Evolutionary conservation across 2,888 invertebrate genomes (phyloP), one percentile per base, ranked within the genome.

Genomic region (Cheilosia urbana): DNA sequence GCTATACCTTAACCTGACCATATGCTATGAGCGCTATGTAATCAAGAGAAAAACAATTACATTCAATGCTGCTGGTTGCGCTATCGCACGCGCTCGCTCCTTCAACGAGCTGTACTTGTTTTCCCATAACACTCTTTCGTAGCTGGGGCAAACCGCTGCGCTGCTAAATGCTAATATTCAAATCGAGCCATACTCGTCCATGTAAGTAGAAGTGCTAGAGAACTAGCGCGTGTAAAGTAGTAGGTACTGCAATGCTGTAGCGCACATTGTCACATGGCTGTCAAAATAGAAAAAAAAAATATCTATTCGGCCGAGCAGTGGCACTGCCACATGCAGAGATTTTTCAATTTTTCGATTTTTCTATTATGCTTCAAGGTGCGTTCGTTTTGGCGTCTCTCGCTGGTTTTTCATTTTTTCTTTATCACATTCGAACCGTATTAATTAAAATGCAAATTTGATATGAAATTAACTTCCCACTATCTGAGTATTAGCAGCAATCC

Each of bases 401-500:
- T 19, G 19, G 15, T n/a, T 30, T 42, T 42, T 4, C 13, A 6
- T 51, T 24, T 45, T 55, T n/a, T 51, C 47, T 58, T 47, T 11
- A 34, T 51, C 72, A 55, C 60, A 65, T 55, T 78, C 72, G 73
- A 19, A 47, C 17, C 24, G 24, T 37, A 73, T 83, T 83, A 84
- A 84, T 84, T 84, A 75, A 84, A 84, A 84, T 84, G 73, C 83
- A 79, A 84, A 79, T 79, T 79, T 65, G 27, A 73, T 79, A 79
- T 79, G 75, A 75, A 79, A 79, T 75, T 69, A 84, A 79, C 83
- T 79, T 84, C 79, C 83, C 83, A 84, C 83, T 79, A 84, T 79
- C 49, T 17, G 47, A 78, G 51, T 68, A 73, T 77, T 65, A 34
- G 81, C 65, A 34, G 76, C 65, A 66, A 82, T 34, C 57, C 63